Conservation (phyloP, 2,113 vertebrate genomes). For the Hypocryptadius cinnamomeus region DNA sequence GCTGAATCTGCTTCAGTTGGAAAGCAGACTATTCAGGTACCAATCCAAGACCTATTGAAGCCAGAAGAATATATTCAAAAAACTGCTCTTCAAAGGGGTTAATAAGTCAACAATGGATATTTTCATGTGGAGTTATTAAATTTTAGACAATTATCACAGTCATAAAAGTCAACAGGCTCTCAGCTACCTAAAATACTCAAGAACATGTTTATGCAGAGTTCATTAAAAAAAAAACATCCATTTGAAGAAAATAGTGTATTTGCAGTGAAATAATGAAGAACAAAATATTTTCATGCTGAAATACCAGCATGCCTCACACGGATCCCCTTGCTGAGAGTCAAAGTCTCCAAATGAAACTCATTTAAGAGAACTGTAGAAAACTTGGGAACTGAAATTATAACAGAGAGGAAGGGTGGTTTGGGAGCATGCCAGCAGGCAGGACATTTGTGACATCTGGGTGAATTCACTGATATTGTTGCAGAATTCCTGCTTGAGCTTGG, state of each 20-base stretch:
- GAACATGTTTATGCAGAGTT: background rate
- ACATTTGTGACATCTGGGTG: background rate
- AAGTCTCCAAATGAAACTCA: background rate
- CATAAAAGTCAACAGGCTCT: conserved; percentile 10
- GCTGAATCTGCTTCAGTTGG: background rate
- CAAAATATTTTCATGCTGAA: background rate
- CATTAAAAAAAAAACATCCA: background rate
- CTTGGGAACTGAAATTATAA: background rate
- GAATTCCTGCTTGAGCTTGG: background rate
- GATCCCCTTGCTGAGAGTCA: background rate
- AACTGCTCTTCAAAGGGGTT: conserved; percentile 6
- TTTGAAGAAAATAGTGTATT: background rate
- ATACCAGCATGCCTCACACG: background rate
- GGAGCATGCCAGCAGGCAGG: background rate
- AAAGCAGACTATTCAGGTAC: background rate
- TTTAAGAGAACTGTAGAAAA: background rate
- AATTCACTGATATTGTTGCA: background rate
- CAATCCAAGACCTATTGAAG: background rate
- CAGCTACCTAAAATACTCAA: background rate
- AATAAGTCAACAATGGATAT: background rate
- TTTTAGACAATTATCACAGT: background rate
- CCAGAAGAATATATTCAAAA: background rate
- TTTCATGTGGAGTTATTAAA: background rate
- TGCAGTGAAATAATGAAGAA: background rate
- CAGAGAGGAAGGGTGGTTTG: background rate